Evolutionary conservation across 2,888 invertebrate genomes (phyloP).

Genomic region (Andricus quercusramuli): DNA sequence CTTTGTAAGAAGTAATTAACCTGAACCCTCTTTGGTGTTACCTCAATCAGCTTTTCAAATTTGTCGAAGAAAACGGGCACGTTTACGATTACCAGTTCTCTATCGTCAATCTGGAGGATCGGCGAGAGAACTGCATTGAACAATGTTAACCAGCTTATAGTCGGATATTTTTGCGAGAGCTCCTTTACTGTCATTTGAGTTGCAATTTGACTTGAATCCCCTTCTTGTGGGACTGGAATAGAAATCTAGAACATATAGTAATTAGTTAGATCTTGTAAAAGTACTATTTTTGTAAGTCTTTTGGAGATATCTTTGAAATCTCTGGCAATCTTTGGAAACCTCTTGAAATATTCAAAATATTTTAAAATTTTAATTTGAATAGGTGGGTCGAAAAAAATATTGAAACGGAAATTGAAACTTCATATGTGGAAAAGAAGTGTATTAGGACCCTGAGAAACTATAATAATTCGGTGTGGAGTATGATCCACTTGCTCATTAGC

Average conservation of each 20-base stretch:
- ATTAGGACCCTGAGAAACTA: too few species aligned
- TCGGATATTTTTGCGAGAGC: conserved; percentile 87
- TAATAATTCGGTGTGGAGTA: too few species aligned
- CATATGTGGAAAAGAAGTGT: too few species aligned
- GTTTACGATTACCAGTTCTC: conserved; percentile 93
- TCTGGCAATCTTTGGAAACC: conserved; percentile 35
- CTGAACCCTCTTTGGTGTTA: not conserved
- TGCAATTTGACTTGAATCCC: conserved; percentile 81
- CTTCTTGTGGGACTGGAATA: not conserved
- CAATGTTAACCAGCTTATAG: conserved; percentile 90
- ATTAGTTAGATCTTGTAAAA: not conserved
- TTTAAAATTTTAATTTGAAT: too few species aligned
- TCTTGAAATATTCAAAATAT: not conserved
- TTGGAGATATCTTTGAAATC: not conserved
- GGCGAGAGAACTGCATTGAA: conserved; percentile 89
- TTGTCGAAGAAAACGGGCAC: conserved; percentile 74
- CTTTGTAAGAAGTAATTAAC: not conserved
- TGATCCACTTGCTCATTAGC: too few species aligned
- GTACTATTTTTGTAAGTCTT: not conserved
- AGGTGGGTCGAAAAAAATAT: too few species aligned
- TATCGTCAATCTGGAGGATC: conserved; percentile 81
- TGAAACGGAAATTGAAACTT: too few species aligned
- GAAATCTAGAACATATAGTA: conserved; percentile 60
- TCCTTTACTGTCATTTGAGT: conserved; percentile 92
- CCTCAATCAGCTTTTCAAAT: not conserved